phyloP scores from a whole-genome alignment of 2,797 vertebrate genomes.

The Sebastes aleutianus region DNA sequence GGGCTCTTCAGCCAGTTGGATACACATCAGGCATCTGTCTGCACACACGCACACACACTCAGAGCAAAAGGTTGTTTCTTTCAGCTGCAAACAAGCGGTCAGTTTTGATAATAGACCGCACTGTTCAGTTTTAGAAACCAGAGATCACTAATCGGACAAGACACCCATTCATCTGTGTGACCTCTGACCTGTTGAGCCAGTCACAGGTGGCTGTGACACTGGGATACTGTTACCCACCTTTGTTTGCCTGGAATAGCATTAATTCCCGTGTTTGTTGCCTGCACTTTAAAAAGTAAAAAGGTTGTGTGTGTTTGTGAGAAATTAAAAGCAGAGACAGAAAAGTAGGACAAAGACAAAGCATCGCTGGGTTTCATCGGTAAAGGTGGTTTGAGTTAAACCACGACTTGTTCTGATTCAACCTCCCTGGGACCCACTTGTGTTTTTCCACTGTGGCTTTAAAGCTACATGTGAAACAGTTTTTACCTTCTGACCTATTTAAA shows the following conservation, averaged over 20 bases:
- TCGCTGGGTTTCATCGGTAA: not conserved
- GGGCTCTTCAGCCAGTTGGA: not conserved
- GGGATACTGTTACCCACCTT: conserved; percentile 54
- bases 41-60: conserved; percentile 11
- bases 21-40: not conserved
- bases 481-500: not conserved
- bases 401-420: not conserved
- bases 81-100: conserved; percentile 31
- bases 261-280: conserved; percentile 11
- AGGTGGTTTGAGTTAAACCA: not conserved
- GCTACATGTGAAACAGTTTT: not conserved
- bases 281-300: not conserved
- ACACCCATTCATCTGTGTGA: conserved; percentile 60
- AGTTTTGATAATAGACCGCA: conserved; percentile 43
- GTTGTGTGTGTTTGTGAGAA: not conserved
- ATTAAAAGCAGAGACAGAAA: not conserved
- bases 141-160: conserved; percentile 68
- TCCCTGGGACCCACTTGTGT: not conserved
- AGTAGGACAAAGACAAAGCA: not conserved
- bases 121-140: conserved; percentile 65
- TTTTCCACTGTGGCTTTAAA: conserved; percentile 11
- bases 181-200: conserved; percentile 57
- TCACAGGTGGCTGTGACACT: conserved; percentile 68
- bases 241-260: conserved; percentile 28
- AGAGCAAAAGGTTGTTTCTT: conserved; percentile 21